These are phyloP conservation scores for Lymantria monacha DNA, from an alignment of 2,888 invertebrate species.

Conservation along the genomic window DNA sequence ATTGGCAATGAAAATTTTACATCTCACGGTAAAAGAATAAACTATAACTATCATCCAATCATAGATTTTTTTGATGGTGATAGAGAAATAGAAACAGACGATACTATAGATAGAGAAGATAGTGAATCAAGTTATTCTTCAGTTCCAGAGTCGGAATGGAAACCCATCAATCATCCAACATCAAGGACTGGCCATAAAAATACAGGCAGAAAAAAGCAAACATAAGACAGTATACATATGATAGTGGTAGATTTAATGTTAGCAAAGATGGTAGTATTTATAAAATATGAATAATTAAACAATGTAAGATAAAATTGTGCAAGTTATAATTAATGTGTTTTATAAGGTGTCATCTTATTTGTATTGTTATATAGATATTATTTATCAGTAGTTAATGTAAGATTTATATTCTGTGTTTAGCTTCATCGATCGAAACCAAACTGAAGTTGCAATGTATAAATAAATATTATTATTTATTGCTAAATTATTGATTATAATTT, in stretches of 20 bases:
- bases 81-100: constrained; percentile 51
- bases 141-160: constrained; percentile 71
- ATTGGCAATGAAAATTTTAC: constrained; percentile 44
- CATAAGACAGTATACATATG: constrained; percentile 10
- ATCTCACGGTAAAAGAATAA: constrained; percentile 81
- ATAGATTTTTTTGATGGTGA: constrained; percentile 88
- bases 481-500: constrained; percentile 45
- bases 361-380: neutral
- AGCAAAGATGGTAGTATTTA: neutral
- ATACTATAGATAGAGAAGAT: constrained; percentile 70
- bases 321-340: constrained; percentile 13
- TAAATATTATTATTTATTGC: constrained; percentile 38
- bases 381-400: neutral
- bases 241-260: constrained; percentile 3
- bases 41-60: constrained; percentile 92
- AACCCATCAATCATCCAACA: constrained; percentile 66
- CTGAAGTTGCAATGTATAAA: constrained; percentile 56
- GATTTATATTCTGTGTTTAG: constrained; percentile 15
- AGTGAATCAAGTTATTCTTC: constrained; percentile 48
- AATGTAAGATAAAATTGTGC: constrained; percentile 1
- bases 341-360: neutral
- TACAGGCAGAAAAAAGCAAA: constrained; percentile 32
- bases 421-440: constrained; percentile 60
- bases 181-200: constrained; percentile 47
- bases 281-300: neutral